Conservation (phyloP, 1,140 invertebrate genomes). For the Lepidurus arcticus region DNA sequence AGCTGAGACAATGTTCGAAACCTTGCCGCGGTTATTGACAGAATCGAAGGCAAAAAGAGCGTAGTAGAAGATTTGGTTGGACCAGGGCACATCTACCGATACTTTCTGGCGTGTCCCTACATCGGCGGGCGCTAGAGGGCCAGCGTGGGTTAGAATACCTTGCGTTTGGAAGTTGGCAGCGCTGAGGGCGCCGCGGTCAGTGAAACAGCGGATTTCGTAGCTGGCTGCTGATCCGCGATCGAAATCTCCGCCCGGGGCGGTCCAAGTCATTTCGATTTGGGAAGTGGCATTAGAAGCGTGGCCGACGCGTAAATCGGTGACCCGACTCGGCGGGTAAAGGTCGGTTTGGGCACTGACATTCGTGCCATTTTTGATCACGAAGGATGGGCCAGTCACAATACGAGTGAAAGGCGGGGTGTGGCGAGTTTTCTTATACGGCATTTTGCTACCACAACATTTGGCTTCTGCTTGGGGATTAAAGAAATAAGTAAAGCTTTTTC, state of each 20-base stretch:
- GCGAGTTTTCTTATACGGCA: slow-evolving; percentile 40
- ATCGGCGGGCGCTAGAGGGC: slow-evolving; percentile 39
- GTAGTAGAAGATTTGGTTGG: slow-evolving; percentile 43
- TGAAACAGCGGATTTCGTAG: slow-evolving; percentile 42
- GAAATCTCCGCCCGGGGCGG: slow-evolving; percentile 42
- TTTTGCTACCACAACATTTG: slow-evolving; percentile 40
- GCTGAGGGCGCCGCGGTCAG: slow-evolving; percentile 39
- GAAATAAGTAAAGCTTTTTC: slow-evolving; percentile 3
- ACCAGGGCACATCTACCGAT: slow-evolving; percentile 41
- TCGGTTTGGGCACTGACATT: slow-evolving; percentile 36
- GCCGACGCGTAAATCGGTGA: slow-evolving; percentile 40
- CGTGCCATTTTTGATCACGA: slow-evolving; percentile 38
- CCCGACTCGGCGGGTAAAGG: slow-evolving; percentile 40
- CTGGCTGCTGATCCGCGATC: slow-evolving; percentile 41
- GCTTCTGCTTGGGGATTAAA: slow-evolving; percentile 31
- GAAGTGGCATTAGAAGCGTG: slow-evolving; percentile 39
- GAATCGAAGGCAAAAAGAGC: slow-evolving; percentile 41
- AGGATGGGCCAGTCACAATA: slow-evolving; percentile 37
- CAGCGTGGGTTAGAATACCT: slow-evolving; percentile 42
- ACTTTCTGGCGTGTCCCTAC: slow-evolving; percentile 40
- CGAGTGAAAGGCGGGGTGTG: slow-evolving; percentile 39
- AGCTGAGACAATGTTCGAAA: slow-evolving; percentile 42
- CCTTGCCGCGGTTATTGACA: slow-evolving; percentile 39
- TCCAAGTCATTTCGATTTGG: slow-evolving; percentile 42
- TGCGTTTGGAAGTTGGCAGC: slow-evolving; percentile 40